phyloP scores from a whole-genome alignment of 2,888 invertebrate species.

The Acronicta leporina region DNA sequence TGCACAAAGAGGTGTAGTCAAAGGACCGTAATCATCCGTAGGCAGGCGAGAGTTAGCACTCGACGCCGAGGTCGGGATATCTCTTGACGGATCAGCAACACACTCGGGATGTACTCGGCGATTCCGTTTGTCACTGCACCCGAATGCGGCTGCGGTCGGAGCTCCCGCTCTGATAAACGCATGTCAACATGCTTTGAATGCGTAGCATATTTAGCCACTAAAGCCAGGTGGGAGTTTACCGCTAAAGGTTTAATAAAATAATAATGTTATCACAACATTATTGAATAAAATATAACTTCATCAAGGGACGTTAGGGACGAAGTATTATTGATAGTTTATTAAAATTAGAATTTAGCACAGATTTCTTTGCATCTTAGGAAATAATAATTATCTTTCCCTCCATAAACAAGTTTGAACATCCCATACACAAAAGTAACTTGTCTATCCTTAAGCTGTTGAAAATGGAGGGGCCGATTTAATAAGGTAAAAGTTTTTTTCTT shows the following conservation, averaged over 20 bases:
- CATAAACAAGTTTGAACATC: no score
- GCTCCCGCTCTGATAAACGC: conserved; percentile 86
- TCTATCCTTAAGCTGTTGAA: no score
- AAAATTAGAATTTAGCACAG: no score
- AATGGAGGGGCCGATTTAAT: no score
- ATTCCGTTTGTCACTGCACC: conserved; percentile 87
- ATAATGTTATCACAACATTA: conserved; percentile 22
- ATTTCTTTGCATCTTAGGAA: no score
- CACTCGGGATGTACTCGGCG: conserved; percentile 86
- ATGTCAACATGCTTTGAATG: conserved; percentile 85
- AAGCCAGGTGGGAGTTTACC: conserved; percentile 67
- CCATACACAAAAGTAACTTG: no score
- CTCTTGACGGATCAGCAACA: conserved; percentile 86
- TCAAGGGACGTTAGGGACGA: no score
- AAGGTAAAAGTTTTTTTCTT: no score
- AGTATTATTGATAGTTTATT: background rate
- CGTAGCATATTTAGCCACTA: conserved; percentile 75
- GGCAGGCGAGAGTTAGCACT: conserved; percentile 84
- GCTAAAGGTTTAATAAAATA: conserved; percentile 25
- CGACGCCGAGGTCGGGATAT: conserved; percentile 85
- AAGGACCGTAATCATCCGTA: conserved; percentile 85
- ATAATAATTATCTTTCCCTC: no score
- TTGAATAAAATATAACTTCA: background rate
- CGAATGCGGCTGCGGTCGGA: conserved; percentile 82
- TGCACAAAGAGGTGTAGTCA: conserved; percentile 79